Evolutionary conservation across 2,113 vertebrate species (phyloP).

Genomic region (Rattus rattus): DNA sequence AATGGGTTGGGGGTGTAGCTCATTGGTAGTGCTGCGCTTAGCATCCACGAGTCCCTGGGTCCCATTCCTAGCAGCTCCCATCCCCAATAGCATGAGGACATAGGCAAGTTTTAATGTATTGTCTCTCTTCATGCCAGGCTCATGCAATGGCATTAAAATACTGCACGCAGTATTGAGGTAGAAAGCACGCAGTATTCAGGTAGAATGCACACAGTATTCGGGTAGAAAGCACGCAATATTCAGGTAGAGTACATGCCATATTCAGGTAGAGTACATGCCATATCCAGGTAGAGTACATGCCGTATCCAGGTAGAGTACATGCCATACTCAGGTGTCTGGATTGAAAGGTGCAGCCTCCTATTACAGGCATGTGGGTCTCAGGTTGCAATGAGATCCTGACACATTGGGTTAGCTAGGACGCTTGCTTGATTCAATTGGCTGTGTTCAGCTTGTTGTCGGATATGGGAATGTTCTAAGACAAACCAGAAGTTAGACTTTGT

Average conservation of each 20-base stretch:
- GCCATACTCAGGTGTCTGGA: neutral
- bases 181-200: neutral
- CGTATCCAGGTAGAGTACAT: neutral
- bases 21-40: neutral
- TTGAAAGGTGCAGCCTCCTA: neutral
- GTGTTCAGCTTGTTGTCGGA: neutral
- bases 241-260: neutral
- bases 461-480: neutral
- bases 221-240: neutral
- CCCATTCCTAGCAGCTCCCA: neutral
- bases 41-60: neutral
- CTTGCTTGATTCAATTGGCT: conserved; percentile 5
- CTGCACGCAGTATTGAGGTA: neutral
- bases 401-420: neutral
- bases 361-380: neutral
- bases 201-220: neutral
- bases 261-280: neutral
- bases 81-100: neutral
- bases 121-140: neutral
- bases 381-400: neutral
- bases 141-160: conserved; percentile 28
- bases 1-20: neutral
- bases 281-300: neutral
- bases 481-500: conserved; percentile 34
- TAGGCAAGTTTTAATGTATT: neutral